phyloP scores from a whole-genome alignment of 2,888 invertebrate genomes.

The Tenthredo livida region DNA sequence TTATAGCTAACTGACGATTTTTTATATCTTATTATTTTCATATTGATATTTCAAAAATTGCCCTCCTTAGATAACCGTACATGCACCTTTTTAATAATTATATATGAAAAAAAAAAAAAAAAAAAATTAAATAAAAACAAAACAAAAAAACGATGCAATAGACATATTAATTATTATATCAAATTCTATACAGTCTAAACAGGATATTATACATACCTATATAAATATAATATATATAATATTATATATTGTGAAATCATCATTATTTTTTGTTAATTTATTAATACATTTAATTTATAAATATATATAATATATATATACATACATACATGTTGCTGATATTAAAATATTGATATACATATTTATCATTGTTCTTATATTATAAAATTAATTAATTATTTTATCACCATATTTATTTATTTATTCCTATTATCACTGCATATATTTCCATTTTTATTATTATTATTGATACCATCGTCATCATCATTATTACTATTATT shows the following conservation, averaged over 20 bases:
- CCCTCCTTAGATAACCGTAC: neutral
- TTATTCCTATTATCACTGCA: too few relatives aligned
- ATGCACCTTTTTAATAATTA: neutral
- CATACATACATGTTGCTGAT: conserved; percentile 19
- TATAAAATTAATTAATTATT: neutral
- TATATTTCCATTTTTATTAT: too few relatives aligned
- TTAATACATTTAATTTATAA: neutral
- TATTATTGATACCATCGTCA: conserved; percentile 44
- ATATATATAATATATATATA: neutral
- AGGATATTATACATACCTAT: neutral
- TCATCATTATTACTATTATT: conserved; percentile 49
- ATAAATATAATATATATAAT: conserved; percentile 52
- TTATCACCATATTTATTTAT: neutral
- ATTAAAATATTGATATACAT: neutral
- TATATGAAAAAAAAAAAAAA: neutral
- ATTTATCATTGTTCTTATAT: conserved; percentile 58
- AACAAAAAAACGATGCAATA: neutral
- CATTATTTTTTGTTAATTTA: neutral
- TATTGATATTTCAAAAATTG: neutral
- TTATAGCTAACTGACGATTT: neutral
- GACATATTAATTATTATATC: neutral
- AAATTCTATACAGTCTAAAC: neutral
- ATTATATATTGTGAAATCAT: neutral
- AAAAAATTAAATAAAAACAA: neutral
- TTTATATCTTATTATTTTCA: neutral